Evolutionary conservation across 2,888 invertebrate genomes (phyloP).

Genomic region (Sialis fuliginosa): DNA sequence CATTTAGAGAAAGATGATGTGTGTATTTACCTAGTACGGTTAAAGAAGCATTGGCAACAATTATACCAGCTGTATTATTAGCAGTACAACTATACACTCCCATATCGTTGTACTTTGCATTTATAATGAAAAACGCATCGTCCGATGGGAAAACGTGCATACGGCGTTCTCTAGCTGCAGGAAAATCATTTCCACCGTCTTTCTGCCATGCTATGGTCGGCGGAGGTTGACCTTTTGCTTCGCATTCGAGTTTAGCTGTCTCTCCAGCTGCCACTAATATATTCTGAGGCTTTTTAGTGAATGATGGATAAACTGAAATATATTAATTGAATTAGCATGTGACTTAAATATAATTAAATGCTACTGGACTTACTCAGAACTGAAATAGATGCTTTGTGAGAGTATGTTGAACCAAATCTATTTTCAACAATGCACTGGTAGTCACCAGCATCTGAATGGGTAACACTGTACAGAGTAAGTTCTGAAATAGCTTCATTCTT

Average conservation of each 20-base stretch:
- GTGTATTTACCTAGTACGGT: constrained; percentile 41
- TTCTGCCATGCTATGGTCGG: constrained; percentile 85
- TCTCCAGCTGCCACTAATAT: constrained; percentile 71
- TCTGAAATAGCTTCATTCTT: constrained; percentile 51
- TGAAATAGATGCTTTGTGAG: constrained; percentile 66
- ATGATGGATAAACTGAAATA: constrained; percentile 59
- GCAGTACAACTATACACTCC: constrained; percentile 91
- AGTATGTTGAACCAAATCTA: constrained; percentile 76
- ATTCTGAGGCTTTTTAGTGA: constrained; percentile 69
- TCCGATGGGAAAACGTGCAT: constrained; percentile 87
- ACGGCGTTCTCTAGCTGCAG: constrained; percentile 81
- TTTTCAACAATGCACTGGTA: constrained; percentile 91
- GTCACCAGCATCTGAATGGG: constrained; percentile 65
- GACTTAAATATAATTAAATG: not conserved
- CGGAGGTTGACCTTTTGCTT: constrained; percentile 72
- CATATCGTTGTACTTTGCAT: constrained; percentile 74
- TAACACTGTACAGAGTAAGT: constrained; percentile 56
- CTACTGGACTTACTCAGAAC: constrained; percentile 47
- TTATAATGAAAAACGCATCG: constrained; percentile 82
- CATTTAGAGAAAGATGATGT: constrained; percentile 1
- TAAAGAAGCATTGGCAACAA: constrained; percentile 72
- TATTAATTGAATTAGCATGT: not conserved
- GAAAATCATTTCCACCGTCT: constrained; percentile 86
- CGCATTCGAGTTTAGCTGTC: constrained; percentile 77
- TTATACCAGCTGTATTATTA: constrained; percentile 72